phyloP scores from a whole-genome alignment of 2,888 invertebrate genomes.

The Mythimna albipuncta region DNA sequence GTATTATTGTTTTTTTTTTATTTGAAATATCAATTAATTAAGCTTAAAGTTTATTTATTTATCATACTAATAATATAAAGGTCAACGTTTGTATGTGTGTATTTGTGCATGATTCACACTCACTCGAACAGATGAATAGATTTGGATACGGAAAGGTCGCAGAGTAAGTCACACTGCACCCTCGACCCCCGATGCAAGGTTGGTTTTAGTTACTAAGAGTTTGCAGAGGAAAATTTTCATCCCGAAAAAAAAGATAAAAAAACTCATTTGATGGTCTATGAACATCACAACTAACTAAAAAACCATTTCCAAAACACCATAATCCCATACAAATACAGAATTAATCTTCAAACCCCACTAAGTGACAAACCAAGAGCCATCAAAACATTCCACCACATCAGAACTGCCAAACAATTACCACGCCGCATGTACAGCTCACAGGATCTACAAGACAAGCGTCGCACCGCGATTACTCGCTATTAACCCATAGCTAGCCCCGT shows the following conservation, averaged over 20 bases:
- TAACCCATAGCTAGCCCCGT: conserved; percentile 71
- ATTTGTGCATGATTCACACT: too few relatives aligned
- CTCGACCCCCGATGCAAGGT: too few relatives aligned
- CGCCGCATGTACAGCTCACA: conserved; percentile 64
- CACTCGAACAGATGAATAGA: too few relatives aligned
- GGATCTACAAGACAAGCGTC: conserved; percentile 67
- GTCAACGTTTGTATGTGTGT: too few relatives aligned
- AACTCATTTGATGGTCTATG: too few relatives aligned
- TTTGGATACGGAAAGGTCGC: too few relatives aligned
- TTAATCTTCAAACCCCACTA: neutral
- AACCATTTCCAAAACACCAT: neutral
- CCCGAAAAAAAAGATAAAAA: too few relatives aligned
- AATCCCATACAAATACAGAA: neutral
- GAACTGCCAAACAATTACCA: conserved; percentile 61
- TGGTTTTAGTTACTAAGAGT: too few relatives aligned
- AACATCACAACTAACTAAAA: neutral
- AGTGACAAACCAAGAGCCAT: conserved; percentile 1
- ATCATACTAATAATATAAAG: too few relatives aligned
- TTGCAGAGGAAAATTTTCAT: too few relatives aligned
- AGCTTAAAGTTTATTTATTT: neutral
- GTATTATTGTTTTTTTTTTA: neutral
- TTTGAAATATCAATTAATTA: neutral
- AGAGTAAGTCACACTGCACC: too few relatives aligned
- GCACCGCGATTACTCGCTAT: conserved; percentile 71
- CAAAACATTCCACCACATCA: conserved; percentile 38